Percentiles rank a stretch among this genome's conserved stretches.
Evolutionary conservation across 2,888 invertebrate genomes (phyloP).

Genomic region (Unio pictorum): DNA sequence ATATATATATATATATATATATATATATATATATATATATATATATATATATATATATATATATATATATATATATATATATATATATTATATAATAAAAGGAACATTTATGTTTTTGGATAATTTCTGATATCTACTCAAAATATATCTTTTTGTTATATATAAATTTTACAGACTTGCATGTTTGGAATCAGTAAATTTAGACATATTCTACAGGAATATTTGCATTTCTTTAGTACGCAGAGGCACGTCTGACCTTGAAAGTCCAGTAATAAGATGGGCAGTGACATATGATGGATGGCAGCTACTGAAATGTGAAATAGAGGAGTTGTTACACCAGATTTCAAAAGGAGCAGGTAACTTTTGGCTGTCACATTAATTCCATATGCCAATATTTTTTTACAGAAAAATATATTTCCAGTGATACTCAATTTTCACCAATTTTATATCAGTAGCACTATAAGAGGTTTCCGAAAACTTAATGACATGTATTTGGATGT

Average conservation of each 20-base stretch:
- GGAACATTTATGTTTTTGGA: too few relatives aligned
- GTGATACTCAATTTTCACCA: not conserved
- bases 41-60: too few relatives aligned
- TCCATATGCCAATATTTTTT: not conserved
- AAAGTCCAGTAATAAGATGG: constrained; percentile 56
- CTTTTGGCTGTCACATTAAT: not conserved
- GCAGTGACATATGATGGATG: constrained; percentile 60
- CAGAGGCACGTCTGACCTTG: constrained; percentile 22
- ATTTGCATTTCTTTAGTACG: not conserved
- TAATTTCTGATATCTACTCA: too few relatives aligned
- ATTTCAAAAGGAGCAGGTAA: constrained; percentile 64
- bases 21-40: too few relatives aligned
- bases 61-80: too few relatives aligned
- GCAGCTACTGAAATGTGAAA: constrained; percentile 62
- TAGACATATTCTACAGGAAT: too few relatives aligned
- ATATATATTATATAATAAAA: too few relatives aligned
- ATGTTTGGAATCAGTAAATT: too few relatives aligned
- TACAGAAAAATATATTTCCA: not conserved
- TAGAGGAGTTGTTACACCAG: constrained; percentile 56
- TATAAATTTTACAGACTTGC: not conserved
- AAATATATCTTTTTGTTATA: not conserved
- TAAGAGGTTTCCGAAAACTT: too few relatives aligned
- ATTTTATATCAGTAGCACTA: not conserved
- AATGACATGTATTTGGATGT: too few relatives aligned
- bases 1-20: too few relatives aligned